Evolutionary conservation across 1,140 invertebrate genomes (phyloP).

Genomic region (Drosophila paulistorum): DNA sequence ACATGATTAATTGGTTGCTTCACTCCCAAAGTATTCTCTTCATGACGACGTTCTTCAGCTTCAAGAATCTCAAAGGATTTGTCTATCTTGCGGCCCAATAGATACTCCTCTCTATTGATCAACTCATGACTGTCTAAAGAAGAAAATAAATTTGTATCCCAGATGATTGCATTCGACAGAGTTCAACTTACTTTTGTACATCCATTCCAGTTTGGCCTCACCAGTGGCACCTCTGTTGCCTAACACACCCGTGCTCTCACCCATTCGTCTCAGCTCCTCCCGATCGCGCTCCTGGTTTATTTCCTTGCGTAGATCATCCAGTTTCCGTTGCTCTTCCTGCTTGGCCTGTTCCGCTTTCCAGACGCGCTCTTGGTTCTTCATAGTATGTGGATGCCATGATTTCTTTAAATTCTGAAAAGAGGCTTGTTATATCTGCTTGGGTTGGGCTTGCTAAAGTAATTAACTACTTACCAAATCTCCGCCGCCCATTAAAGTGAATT

Average conservation of each 20-base stretch:
- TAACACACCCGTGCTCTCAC: conserved; percentile 85
- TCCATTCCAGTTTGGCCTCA: conserved; percentile 92
- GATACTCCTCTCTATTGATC: conserved; percentile 93
- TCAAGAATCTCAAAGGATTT: conserved; percentile 90
- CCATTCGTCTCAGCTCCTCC: conserved; percentile 87
- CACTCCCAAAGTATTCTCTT: conserved; percentile 73
- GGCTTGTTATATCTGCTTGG: not conserved
- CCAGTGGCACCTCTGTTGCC: conserved; percentile 82
- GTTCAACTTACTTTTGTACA: conserved; percentile 89
- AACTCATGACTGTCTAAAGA: conserved; percentile 61
- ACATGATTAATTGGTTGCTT: conserved; percentile 87
- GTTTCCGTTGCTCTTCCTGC: conserved; percentile 87
- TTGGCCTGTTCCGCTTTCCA: conserved; percentile 91
- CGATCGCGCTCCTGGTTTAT: conserved; percentile 87
- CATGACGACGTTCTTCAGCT: conserved; percentile 85
- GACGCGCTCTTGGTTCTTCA: conserved; percentile 90
- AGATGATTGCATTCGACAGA: no score
- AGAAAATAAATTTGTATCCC: not conserved
- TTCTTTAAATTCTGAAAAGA: conserved; percentile 88
- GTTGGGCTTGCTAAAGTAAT: not conserved
- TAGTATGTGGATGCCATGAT: conserved; percentile 91
- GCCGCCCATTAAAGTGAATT: conserved; percentile 83
- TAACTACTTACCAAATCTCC: conserved; percentile 85
- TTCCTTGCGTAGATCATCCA: conserved; percentile 88
- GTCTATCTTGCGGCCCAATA: conserved; percentile 93